Conservation (phyloP, 2,797 vertebrate genomes). For the Hydrocynus forskahlii region DNA sequence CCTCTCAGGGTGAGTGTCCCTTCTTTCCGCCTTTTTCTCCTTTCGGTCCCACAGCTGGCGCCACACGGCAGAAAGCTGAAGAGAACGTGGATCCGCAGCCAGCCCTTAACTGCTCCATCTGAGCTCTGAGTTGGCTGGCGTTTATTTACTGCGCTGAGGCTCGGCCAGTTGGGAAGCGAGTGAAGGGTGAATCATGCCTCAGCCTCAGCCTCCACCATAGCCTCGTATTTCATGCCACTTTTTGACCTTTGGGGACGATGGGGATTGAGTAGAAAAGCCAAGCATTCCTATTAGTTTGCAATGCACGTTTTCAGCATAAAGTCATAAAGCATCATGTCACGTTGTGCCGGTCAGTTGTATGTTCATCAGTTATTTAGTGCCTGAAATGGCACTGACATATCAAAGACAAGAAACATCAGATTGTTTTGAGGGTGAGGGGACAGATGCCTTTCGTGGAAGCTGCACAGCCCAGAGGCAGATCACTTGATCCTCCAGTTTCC, state of each 20-base stretch:
- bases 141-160: slow-evolving; percentile 29
- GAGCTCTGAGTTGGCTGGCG: slow-evolving; percentile 24
- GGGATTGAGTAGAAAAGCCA: neutral
- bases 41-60: slow-evolving; percentile 21
- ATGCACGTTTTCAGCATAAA: neutral
- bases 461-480: neutral
- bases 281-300: neutral
- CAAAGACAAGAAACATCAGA: neutral
- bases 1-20: slow-evolving; percentile 85
- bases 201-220: slow-evolving; percentile 5
- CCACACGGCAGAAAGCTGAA: neutral
- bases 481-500: neutral
- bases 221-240: slow-evolving; percentile 20
- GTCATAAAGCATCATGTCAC: neutral
- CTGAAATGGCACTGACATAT: neutral
- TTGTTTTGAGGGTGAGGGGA: too few relatives aligned
- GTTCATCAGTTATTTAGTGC: neutral
- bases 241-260: slow-evolving; percentile 13
- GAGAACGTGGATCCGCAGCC: slow-evolving; percentile 10
- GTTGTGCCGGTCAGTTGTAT: neutral
- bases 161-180: slow-evolving; percentile 15
- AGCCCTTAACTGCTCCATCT: slow-evolving; percentile 11
- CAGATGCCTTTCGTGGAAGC: neutral
- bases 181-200: slow-evolving; percentile 22
- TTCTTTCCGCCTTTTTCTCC: slow-evolving; percentile 27